Conservation (phyloP, 2,797 vertebrate species). For the Bryconaethiops microstoma region DNA sequence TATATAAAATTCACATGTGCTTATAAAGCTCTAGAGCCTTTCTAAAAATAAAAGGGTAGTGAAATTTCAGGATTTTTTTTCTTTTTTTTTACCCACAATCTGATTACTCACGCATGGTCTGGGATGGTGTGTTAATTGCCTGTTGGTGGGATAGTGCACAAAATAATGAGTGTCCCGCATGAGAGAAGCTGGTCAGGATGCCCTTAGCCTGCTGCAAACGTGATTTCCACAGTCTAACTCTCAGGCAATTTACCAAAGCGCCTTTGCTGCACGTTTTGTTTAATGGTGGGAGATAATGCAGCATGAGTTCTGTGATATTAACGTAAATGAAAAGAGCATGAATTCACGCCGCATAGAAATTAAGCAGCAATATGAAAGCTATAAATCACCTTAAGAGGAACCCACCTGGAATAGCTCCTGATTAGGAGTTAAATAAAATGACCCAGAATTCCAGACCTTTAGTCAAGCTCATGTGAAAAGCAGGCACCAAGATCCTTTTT, state of each 20-base stretch:
- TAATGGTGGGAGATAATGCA: constrained; percentile 57
- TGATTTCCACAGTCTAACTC: constrained; percentile 59
- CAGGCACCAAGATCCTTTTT: constrained; percentile 60
- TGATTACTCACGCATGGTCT: constrained; percentile 68
- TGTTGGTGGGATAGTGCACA: constrained; percentile 66
- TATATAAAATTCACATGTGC: not conserved
- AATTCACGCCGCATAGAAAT: constrained; percentile 55
- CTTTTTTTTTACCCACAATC: constrained; percentile 35
- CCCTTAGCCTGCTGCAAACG: constrained; percentile 66
- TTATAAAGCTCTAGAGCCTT: not conserved
- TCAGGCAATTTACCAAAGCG: constrained; percentile 59
- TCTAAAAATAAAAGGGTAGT: not conserved
- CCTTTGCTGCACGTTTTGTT: constrained; percentile 56
- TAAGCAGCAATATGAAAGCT: constrained; percentile 59
- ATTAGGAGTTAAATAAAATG: constrained; percentile 76
- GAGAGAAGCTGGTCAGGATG: constrained; percentile 67
- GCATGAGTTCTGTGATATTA: constrained; percentile 55
- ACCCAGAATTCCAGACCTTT: constrained; percentile 69
- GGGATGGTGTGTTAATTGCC: constrained; percentile 70
- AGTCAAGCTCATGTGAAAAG: constrained; percentile 70
- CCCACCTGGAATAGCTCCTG: constrained; percentile 72
- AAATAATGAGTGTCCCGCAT: constrained; percentile 70
- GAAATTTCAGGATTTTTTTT: not conserved
- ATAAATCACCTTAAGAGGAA: constrained; percentile 61
- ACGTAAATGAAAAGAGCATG: constrained; percentile 60